A percentile compares a stretch with the other conserved stretches of the same genome.
Evolutionary conservation across 1,140 invertebrate genomes (phyloP).

Genomic region (Caenorhabditis tropicalis): DNA sequence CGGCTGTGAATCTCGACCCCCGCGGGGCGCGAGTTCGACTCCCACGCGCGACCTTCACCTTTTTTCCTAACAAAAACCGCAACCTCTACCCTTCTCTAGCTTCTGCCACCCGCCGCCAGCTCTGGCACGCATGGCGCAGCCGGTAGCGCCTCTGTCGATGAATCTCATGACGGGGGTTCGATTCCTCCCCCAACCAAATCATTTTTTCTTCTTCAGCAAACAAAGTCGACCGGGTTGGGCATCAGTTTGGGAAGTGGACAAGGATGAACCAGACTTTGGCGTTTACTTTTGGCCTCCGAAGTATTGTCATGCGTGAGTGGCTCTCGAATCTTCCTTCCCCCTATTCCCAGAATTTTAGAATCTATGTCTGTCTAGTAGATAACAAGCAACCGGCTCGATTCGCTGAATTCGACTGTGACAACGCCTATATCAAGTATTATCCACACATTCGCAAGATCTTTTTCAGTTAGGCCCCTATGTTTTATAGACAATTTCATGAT

Average conservation of each 20-base stretch:
- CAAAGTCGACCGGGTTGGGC: not conserved
- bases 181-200: too few relatives aligned
- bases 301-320: constrained; percentile 19
- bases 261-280: not conserved
- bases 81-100: too few relatives aligned
- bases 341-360: not conserved
- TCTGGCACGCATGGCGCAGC: too few relatives aligned
- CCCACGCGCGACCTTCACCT: too few relatives aligned
- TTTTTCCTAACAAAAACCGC: too few relatives aligned
- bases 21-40: too few relatives aligned
- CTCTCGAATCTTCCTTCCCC: not conserved
- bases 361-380: not conserved
- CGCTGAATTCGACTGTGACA: not conserved
- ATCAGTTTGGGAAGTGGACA: not conserved
- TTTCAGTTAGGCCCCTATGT: not conserved
- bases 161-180: too few relatives aligned
- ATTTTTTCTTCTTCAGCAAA: not conserved
- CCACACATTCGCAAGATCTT: not conserved
- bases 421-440: not conserved
- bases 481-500: too few relatives aligned
- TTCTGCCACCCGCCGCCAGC: too few relatives aligned
- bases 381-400: not conserved
- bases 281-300: constrained; percentile 8
- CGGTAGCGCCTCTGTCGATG: too few relatives aligned
- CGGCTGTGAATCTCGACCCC: too few relatives aligned